phyloP scores from a whole-genome alignment of 1,140 invertebrate species.

The Patella vulgata region DNA sequence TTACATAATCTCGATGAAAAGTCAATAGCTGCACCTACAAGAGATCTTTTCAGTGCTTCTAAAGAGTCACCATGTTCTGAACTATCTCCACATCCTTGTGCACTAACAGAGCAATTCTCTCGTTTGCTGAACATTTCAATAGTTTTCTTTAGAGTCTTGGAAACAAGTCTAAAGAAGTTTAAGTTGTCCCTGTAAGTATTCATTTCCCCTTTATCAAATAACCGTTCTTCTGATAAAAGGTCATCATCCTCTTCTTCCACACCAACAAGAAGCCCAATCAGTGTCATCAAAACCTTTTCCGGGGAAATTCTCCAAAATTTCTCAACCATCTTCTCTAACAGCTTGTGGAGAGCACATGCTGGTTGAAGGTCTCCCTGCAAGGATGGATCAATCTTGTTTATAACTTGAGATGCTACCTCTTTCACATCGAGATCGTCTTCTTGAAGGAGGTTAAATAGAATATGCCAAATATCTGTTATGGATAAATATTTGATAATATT shows the following conservation, averaged over 20 bases:
- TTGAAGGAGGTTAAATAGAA: slow-evolving; percentile 49
- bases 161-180: slow-evolving; percentile 46
- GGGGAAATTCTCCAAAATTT: slow-evolving; percentile 18
- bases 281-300: slow-evolving; percentile 22
- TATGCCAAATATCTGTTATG: slow-evolving; percentile 51
- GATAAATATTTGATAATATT: slow-evolving; percentile 34
- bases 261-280: slow-evolving; percentile 27
- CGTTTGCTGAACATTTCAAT: too few species aligned
- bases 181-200: slow-evolving; percentile 67
- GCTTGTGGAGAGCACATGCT: slow-evolving; percentile 15
- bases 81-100: too few species aligned
- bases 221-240: slow-evolving; percentile 64
- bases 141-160: too few species aligned
- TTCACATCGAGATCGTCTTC: slow-evolving; percentile 62
- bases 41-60: too few species aligned
- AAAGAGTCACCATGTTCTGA: too few species aligned
- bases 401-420: slow-evolving; percentile 32
- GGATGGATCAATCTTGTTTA: slow-evolving; percentile 17
- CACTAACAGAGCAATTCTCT: too few species aligned
- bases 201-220: slow-evolving; percentile 70
- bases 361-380: slow-evolving; percentile 9
- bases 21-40: too few species aligned
- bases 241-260: slow-evolving; percentile 45
- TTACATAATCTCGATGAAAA: too few species aligned
- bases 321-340: slow-evolving; percentile 24